A percentile compares a stretch with the other conserved stretches of the same genome.
Evolutionary conservation across 2,888 invertebrate species (phyloP).

Genomic region (Tiphia femorata): DNA sequence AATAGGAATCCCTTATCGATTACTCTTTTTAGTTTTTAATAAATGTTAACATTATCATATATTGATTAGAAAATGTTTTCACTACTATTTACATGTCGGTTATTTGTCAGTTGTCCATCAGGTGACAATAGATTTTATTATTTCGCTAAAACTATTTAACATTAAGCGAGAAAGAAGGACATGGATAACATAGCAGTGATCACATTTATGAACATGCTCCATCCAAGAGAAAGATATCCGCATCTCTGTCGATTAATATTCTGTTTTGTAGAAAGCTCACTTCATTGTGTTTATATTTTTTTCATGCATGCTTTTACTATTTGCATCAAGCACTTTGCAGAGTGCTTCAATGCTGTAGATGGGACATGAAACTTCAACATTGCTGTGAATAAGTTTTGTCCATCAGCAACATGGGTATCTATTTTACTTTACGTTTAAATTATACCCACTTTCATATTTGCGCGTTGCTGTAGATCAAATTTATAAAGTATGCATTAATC

Average conservation of each 20-base stretch:
- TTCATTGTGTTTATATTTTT: constrained; percentile 52
- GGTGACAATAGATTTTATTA: too few species aligned
- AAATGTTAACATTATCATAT: constrained; percentile 18
- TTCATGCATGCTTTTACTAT: constrained; percentile 61
- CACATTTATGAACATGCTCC: constrained; percentile 52
- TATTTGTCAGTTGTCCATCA: too few species aligned
- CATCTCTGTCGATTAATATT: constrained; percentile 49
- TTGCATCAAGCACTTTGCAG: constrained; percentile 45
- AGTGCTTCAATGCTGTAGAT: constrained; percentile 25
- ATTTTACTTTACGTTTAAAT: neutral
- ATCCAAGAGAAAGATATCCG: constrained; percentile 27
- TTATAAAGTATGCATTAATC: too few species aligned
- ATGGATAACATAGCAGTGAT: too few species aligned
- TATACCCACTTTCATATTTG: neutral
- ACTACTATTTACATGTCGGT: neutral
- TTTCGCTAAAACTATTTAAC: too few species aligned
- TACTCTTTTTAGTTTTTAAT: constrained; percentile 24
- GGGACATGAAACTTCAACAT: constrained; percentile 18
- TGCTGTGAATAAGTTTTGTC: constrained; percentile 22
- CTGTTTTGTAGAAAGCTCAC: constrained; percentile 53
- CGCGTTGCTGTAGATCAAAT: neutral
- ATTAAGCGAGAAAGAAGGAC: too few species aligned
- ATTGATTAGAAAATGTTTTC: constrained; percentile 34
- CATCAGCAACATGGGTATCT: constrained; percentile 9
- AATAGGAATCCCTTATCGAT: constrained; percentile 23